Conservation (phyloP, 2,113 vertebrate genomes). For the Arenaria interpres region DNA sequence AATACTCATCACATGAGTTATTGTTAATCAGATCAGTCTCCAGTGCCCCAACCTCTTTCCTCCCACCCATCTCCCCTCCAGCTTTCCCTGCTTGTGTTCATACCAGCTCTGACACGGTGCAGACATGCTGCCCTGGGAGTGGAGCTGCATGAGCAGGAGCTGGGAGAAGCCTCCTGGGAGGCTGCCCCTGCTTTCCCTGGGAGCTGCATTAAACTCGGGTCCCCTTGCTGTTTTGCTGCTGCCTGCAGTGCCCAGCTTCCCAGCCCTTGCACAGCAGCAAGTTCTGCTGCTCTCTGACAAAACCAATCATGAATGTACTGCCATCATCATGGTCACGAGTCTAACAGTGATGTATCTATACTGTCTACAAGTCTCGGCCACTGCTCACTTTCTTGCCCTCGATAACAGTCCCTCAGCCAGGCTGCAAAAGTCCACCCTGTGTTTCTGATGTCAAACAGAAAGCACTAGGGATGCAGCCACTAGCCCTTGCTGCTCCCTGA, state of each 20-base stretch:
- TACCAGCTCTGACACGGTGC: not conserved
- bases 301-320: not conserved
- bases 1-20: not conserved
- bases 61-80: rapidly evolving
- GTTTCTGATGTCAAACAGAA: not conserved
- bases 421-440: not conserved
- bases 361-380: not conserved
- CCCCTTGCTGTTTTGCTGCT: too few species aligned
- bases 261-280: not conserved
- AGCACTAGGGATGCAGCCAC: not conserved
- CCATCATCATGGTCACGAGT: rapidly evolving
- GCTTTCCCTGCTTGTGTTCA: not conserved
- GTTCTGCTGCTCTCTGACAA: not conserved
- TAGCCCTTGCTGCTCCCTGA: not conserved
- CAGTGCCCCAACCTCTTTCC: not conserved
- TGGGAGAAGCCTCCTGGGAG: not conserved
- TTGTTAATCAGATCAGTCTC: not conserved
- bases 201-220: not conserved
- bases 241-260: rapidly evolving
- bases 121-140: not conserved
- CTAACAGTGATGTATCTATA: not conserved
- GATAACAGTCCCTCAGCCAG: not conserved
- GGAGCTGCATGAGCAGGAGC: not conserved
- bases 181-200: not conserved
- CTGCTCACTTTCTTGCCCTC: not conserved